Base-by-base conservation (phyloP, 2,797 vertebrate genomes). In the Leptodactylus fallax region DNA sequence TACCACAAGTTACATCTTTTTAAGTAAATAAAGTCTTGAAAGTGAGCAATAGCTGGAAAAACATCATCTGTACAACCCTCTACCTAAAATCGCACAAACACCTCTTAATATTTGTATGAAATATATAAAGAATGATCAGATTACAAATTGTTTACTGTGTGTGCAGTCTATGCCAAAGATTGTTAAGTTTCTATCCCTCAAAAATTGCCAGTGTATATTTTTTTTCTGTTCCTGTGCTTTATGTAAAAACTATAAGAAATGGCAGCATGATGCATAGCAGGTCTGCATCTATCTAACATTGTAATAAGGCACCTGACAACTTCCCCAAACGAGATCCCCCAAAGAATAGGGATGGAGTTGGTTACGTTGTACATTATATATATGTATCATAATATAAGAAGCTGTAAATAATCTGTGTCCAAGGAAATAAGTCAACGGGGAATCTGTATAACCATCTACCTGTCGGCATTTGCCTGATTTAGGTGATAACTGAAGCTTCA, bases 331-430 rank as follows among this genome's bases (percentile, higher is more conserved):
- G 88, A 89, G 85, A 89, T 89, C 88, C 88, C 88, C 88, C 88
- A 89, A 89, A 89, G 88, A 89, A 89, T 86, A 89, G 88, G 88
- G 80, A 89, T 89, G 88, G 85, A 89, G 88, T 86, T 89, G 88
- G 88, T 83, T 83, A 86, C 85, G 85, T 86, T 89, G 85, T 86
- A 89, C 88, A 89, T 89, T 89, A 89, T 89, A 89, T 86, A 89
- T 85, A 89, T 89, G 88, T 89, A 89, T 89, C 88, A 89, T 89
- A 89, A 89, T 89, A 89, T 89, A 89, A 89, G 88, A 89, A 86
- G 88, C 85, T 89, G 88, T 89, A 89, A 89, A 89, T 89, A 89
- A 89, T 89, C 88, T 89, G 88, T 89, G 88, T 89, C 88, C 88
- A 89, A 89, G 88, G 88, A 89, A 89, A 89, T 89, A 89, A 89